Base-by-base conservation (phyloP, 2,888 invertebrate genomes). In the Cantharis nigra region DNA sequence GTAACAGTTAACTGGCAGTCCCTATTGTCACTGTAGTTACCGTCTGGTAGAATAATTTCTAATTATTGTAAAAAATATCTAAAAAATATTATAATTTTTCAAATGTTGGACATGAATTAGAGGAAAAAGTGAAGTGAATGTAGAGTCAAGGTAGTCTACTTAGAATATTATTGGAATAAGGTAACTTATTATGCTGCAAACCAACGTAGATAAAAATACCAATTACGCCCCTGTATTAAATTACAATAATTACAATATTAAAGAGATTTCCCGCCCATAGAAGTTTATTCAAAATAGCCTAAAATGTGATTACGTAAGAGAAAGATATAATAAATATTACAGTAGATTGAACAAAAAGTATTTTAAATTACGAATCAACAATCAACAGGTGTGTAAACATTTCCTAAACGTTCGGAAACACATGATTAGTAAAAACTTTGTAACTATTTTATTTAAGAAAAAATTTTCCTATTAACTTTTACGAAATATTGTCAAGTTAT, bases 381-480 rank as follows among this genome's bases (percentile, higher is more conserved):
- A 33, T 74, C 74, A 74, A 74, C 74, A 74, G 74, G 74, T 74
- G 74, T 70, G 74, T 49, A 63, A 69, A 74, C 26, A 30, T 33
- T 26, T 63, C 63, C 16, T 63, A 18, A 63, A 26, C 9, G 26
- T 71, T 70, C 23, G 49, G 62, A n/a, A 14, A 63, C 71, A 71
- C 63, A 63, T 71, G 71, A 63, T 49, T 49, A 49, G 49, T 49
- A 49, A 49, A n/a, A n/a, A n/a, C n/a, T 49, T 9, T 7, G 2
- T n/a, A n/a, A 49, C 49, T 49, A 49, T 49, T 49, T 49, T 49
- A 4, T 49, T 49, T 7, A n/a, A 3, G 2, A 7, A n/a, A 49
- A n/a, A 20, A 11, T 11, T 63, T 63, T 1, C 3, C 14, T 33
- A 72, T 65, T 64, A 10, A 30, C 3, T 30, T 72, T 64, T 65